These are phyloP conservation scores for Phalacrocorax aristotelis DNA, from an alignment of 2,113 vertebrate genomes.

Conservation along the genomic window DNA sequence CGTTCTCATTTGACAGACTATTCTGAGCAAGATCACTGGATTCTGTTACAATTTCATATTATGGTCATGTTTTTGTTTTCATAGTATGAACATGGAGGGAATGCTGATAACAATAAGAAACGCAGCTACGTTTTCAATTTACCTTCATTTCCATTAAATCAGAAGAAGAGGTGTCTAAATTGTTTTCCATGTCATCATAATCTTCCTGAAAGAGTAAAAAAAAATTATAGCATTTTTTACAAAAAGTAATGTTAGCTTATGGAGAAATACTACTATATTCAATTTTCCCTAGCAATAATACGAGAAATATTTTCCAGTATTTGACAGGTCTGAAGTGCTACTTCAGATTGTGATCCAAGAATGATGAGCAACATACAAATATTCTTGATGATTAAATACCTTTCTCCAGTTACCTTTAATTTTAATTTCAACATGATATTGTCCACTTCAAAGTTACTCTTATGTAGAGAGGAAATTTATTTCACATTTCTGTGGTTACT, in stretches of 20 bases:
- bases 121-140: conserved; percentile 23
- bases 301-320: background rate
- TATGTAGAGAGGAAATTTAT: background rate
- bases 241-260: background rate
- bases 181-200: conserved; percentile 70
- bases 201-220: conserved; percentile 66
- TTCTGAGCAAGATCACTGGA: background rate
- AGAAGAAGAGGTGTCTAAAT: conserved; percentile 65
- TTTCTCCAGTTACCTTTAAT: background rate
- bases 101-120: background rate
- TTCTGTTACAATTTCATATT: background rate
- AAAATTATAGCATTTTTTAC: background rate
- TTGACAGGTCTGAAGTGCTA: background rate
- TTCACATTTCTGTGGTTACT: background rate
- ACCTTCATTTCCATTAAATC: conserved; percentile 77
- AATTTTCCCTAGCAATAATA: background rate
- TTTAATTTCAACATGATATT: background rate
- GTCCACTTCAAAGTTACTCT: background rate
- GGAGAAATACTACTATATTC: background rate
- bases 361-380: background rate
- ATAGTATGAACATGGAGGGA: background rate
- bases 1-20: background rate
- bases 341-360: background rate
- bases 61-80: background rate
- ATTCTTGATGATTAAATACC: background rate